Percentiles rank a stretch among this genome's conserved stretches.
Conservation (phyloP, 1,140 invertebrate genomes). For the Drosophila micromelanica region DNA sequence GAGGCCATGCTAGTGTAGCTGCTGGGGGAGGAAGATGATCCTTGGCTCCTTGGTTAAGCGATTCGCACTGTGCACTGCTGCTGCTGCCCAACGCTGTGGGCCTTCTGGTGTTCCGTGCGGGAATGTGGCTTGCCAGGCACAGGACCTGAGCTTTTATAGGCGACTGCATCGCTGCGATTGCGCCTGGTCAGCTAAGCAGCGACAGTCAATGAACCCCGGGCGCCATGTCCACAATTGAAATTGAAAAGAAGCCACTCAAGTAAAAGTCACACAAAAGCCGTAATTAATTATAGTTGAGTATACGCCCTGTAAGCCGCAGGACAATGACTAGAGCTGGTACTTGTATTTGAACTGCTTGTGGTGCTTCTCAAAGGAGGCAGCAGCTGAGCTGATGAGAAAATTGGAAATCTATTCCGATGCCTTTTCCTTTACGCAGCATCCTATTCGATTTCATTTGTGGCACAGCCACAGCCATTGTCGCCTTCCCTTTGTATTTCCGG, state of each 20-base stretch:
- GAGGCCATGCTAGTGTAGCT: conserved; percentile 63
- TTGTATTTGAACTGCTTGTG: conserved; percentile 43
- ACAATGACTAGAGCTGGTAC: conserved; percentile 28
- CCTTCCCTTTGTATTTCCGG: conserved; percentile 79
- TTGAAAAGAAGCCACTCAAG: conserved; percentile 78
- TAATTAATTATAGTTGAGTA: conserved; percentile 77
- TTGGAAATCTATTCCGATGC: conserved; percentile 69
- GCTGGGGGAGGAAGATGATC: conserved; percentile 2
- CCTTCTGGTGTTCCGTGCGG: conserved; percentile 18
- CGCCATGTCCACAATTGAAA: conserved; percentile 59
- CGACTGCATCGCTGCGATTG: not conserved
- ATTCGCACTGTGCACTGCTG: not conserved
- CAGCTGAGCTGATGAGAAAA: conserved; percentile 50
- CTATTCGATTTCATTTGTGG: conserved; percentile 64
- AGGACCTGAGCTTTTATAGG: conserved; percentile 61
- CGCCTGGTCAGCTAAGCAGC: not conserved
- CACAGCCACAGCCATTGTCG: conserved; percentile 21
- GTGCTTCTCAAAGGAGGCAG: conserved; percentile 55
- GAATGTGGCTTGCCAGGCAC: conserved; percentile 51
- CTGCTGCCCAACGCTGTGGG: conserved; percentile 4
- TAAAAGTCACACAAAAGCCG: conserved; percentile 30
- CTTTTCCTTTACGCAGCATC: conserved; percentile 40
- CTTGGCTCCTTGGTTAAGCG: not conserved
- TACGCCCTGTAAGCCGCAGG: conserved; percentile 58
- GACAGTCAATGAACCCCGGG: conserved; percentile 63